Evolutionary conservation across 2,888 invertebrate genomes (phyloP).

Genomic region (Ceraclea dissimilis): DNA sequence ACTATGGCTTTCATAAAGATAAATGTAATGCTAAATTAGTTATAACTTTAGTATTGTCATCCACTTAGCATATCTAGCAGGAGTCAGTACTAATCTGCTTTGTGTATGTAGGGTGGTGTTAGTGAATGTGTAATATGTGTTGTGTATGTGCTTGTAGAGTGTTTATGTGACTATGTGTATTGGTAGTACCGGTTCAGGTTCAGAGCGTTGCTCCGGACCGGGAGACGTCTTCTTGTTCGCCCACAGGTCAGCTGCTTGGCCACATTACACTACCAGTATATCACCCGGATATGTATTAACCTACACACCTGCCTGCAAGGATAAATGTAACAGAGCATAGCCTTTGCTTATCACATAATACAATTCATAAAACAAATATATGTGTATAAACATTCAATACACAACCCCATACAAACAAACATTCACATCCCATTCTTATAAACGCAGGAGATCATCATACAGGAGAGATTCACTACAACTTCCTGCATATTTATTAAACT

Average conservation of each 20-base stretch:
- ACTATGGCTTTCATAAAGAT: too few species aligned
- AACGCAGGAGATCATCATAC: too few species aligned
- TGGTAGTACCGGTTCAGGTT: constrained; percentile 42
- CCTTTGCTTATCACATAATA: constrained; percentile 34
- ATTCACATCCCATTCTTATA: too few species aligned
- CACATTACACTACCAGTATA: constrained; percentile 12
- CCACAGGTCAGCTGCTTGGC: constrained; percentile 30
- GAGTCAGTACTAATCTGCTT: too few species aligned
- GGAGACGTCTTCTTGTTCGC: constrained; percentile 34
- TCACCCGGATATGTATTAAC: constrained; percentile 28
- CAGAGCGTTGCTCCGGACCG: constrained; percentile 35
- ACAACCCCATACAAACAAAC: too few species aligned
- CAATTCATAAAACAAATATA: not conserved
- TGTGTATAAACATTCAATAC: not conserved
- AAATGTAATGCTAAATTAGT: too few species aligned
- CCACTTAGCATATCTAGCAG: too few species aligned
- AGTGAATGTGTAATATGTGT: too few species aligned
- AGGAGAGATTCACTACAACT: too few species aligned
- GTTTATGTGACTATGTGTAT: constrained; percentile 29
- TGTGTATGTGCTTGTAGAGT: not conserved
- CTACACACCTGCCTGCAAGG: constrained; percentile 53
- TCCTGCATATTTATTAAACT: too few species aligned
- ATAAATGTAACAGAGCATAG: constrained; percentile 46
- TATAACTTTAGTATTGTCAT: too few species aligned
- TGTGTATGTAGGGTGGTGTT: too few species aligned